Base-by-base conservation (phyloP, 1,140 invertebrate species). In the Caenorhabditis remanei region DNA sequence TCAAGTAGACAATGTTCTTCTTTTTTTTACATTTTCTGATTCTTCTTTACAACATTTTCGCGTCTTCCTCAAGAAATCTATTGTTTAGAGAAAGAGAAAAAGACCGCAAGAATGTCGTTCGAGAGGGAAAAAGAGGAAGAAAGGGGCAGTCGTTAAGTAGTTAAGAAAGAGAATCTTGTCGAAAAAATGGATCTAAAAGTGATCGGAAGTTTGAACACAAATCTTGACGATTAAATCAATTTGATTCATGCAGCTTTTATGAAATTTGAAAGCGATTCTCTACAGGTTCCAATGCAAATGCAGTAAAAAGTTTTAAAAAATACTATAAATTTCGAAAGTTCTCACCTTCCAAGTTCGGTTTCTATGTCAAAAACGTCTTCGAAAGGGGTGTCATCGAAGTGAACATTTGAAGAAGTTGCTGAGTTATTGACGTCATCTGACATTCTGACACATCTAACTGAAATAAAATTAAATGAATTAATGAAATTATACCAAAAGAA, bases 261-360 rank as follows among this genome's bases (percentile, higher is more conserved):
- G 32, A 2, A 32, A 32, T 32, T 32, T 32, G 32, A 32, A 32
- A 32, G 32, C 32, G 32, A 32, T 32, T 32, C 32, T 32, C 32
- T 32, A 32, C 32, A 32, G n/a, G n/a, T n/a, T n/a, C n/a, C n/a
- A n/a, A n/a, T n/a, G n/a, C n/a, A n/a, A n/a, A n/a, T n/a, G n/a
- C n/a, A n/a, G n/a, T 53, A 53, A 9, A 16, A 50, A 50, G 0
- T 53, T 3, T 53, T 53, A 0, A 11, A 53, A 53, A 53, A 14
- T 14, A 9, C 5, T 53, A 8, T 3, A 21, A 58, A 85, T 16
- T n/a, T 40, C 13, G 1, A 65, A 65, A 87, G 63, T 40, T 16
- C 87, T 19, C 19, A 88, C 88, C 88, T 89, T 84, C 88, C 88
- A 24, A 89, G 85, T 63, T 89, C 88, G 24, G 90, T 88, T 55